Conservation (phyloP, 2,113 vertebrate species). For the Hiodon alosoides region DNA sequence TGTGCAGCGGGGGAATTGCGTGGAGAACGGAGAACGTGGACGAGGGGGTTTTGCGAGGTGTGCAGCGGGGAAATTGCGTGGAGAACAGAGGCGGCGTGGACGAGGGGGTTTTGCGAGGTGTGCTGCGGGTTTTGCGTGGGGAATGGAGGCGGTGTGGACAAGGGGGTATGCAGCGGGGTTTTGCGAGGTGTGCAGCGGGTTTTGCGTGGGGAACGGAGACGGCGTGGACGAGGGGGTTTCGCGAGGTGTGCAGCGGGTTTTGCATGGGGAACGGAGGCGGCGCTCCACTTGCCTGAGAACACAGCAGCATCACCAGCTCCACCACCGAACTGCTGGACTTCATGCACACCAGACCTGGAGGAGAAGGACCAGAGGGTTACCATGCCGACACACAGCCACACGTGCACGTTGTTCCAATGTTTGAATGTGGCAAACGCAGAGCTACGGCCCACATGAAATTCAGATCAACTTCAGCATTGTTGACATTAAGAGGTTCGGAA, state of each 20-base stretch:
- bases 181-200: background rate
- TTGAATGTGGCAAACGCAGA: too few species aligned
- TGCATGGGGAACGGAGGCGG: background rate
- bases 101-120: background rate
- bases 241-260: background rate
- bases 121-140: background rate
- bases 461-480: too few species aligned
- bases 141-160: background rate
- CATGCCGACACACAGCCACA: background rate
- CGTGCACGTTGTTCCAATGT: background rate
- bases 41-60: conserved; percentile 48
- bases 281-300: conserved; percentile 84
- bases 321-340: conserved; percentile 98
- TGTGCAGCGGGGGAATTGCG: too few species aligned
- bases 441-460: too few species aligned
- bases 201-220: background rate
- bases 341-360: conserved; percentile 91
- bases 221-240: background rate
- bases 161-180: conserved; percentile 44
- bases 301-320: conserved; percentile 97
- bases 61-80: background rate
- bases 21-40: background rate
- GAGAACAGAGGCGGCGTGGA: background rate
- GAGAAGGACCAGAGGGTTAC: background rate
- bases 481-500: too few species aligned